phyloP scores from a whole-genome alignment of 2,113 vertebrate species.

The Chloropsis hardwickii region DNA sequence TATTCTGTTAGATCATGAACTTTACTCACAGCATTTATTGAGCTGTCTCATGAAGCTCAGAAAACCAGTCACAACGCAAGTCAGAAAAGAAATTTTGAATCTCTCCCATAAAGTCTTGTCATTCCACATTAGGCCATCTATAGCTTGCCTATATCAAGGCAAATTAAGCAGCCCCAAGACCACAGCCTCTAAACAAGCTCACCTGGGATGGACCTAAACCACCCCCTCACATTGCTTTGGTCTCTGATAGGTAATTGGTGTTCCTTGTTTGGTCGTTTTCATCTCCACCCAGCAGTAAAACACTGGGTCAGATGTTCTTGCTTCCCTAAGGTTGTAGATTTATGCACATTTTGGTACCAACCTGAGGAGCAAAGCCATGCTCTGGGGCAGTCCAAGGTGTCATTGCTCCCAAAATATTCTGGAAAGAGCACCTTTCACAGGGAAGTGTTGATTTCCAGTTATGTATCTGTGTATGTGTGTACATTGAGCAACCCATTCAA shows the following conservation, averaged over 20 bases:
- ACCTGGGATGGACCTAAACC: background rate
- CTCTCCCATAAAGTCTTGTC: background rate
- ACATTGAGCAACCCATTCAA: background rate
- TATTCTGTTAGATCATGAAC: background rate
- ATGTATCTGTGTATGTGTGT: fast-evolving
- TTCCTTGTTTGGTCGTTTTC: background rate
- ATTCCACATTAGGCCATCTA: background rate
- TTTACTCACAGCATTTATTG: background rate
- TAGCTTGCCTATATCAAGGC: background rate
- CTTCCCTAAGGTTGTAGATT: background rate
- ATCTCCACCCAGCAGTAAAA: background rate
- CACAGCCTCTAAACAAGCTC: background rate
- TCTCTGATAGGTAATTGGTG: background rate
- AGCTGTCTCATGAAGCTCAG: background rate
- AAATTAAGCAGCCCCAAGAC: background rate
- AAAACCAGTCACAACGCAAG: background rate
- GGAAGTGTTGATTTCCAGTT: background rate
- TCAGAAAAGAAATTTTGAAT: background rate
- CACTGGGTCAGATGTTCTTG: background rate
- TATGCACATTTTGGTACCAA: background rate
- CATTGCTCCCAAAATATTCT: background rate
- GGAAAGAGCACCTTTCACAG: background rate
- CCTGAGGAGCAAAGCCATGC: background rate
- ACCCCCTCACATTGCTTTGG: background rate
- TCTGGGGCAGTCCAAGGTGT: background rate